These are phyloP conservation scores for Ischnura elegans DNA, from an alignment of 2,888 invertebrate species.

Conservation along the genomic window DNA sequence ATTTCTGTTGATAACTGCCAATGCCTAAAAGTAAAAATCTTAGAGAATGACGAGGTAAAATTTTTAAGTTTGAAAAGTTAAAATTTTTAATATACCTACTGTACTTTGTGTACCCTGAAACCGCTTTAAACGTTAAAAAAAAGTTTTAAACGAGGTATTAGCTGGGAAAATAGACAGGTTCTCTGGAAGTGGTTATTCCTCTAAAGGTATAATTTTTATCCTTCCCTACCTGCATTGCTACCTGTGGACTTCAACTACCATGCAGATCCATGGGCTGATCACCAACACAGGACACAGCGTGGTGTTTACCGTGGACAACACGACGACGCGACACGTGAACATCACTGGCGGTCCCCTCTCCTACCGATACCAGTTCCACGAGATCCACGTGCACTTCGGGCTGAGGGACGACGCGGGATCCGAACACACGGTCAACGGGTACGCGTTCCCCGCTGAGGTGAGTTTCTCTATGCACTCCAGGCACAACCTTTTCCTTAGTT, in stretches of 20 bases:
- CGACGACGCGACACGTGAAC: conserved; percentile 89
- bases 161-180: too few relatives aligned
- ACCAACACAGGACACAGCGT: conserved; percentile 97
- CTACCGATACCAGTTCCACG: conserved; percentile 96
- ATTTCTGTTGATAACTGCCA: too few relatives aligned
- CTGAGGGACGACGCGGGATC: conserved; percentile 95
- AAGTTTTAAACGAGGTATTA: too few relatives aligned
- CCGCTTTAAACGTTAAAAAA: too few relatives aligned
- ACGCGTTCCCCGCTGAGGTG: conserved; percentile 98
- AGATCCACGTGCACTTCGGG: conserved; percentile 97
- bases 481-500: too few relatives aligned
- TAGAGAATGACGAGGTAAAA: too few relatives aligned
- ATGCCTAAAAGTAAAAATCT: too few relatives aligned
- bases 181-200: too few relatives aligned
- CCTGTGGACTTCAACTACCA: background rate
- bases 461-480: conserved; percentile 74
- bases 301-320: conserved; percentile 93
- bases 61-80: too few relatives aligned
- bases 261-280: conserved; percentile 77
- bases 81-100: too few relatives aligned
- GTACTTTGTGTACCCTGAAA: too few relatives aligned
- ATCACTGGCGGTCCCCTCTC: conserved; percentile 97
- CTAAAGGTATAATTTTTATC: too few relatives aligned
- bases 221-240: background rate
- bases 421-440: conserved; percentile 97